These are phyloP conservation scores for Trogon surrucura DNA, from an alignment of 2,113 vertebrate genomes.

Conservation along the genomic window DNA sequence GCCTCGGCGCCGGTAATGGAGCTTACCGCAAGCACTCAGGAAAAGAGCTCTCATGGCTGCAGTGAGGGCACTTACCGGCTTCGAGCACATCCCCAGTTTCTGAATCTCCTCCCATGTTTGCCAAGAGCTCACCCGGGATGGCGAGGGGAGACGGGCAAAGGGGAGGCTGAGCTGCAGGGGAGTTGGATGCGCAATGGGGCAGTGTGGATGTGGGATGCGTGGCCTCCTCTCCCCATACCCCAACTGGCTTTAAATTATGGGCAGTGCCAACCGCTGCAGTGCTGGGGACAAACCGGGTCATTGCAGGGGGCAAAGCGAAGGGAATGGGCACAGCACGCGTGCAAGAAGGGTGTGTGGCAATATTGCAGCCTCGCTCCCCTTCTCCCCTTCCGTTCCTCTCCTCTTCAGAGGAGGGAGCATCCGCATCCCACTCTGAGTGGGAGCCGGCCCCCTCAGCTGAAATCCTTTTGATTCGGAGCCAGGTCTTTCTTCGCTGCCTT, in stretches of 20 bases:
- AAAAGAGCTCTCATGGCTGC: background rate
- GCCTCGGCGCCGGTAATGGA: background rate
- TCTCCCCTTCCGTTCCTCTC: background rate
- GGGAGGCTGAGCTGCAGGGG: background rate
- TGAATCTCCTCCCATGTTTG: background rate
- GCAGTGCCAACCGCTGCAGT: background rate
- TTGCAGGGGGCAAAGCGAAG: background rate
- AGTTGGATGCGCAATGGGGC: background rate
- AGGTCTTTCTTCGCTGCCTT: background rate
- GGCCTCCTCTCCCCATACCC: background rate
- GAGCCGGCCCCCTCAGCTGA: fast-evolving
- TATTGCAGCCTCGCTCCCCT: background rate
- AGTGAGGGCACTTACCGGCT: background rate
- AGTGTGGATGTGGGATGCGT: fast-evolving
- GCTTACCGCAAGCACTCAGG: slow-evolving; percentile 25
- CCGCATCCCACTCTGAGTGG: background rate
- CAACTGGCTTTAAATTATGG: background rate
- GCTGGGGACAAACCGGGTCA: background rate
- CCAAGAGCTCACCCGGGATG: fast-evolving
- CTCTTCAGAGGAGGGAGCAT: background rate
- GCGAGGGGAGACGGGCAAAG: background rate
- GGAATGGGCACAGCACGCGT: background rate
- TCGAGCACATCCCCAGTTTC: background rate
- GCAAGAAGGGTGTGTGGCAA: background rate
- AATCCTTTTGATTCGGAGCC: background rate